Conservation (phyloP, 2,888 invertebrate genomes). For the Aquatica leii region DNA sequence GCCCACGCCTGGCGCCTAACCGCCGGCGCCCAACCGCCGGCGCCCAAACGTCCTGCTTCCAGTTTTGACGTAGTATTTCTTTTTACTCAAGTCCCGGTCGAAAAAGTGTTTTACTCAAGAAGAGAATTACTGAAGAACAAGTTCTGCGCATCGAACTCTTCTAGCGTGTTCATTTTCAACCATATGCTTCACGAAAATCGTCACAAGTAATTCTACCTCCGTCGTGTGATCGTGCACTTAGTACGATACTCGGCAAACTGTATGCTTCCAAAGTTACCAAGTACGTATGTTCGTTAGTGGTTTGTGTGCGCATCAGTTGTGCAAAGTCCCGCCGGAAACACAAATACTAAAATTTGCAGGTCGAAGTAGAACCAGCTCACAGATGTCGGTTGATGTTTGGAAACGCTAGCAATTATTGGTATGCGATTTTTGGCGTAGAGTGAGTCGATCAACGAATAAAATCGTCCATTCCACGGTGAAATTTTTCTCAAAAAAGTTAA, state of each 20-base stretch:
- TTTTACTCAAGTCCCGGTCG: too few species aligned
- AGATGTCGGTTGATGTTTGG: constrained; percentile 98
- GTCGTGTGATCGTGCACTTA: constrained; percentile 78
- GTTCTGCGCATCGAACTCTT: too few species aligned
- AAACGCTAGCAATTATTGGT: constrained; percentile 96
- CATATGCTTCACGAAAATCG: constrained; percentile 99
- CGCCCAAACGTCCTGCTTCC: too few species aligned
- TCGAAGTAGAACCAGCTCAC: constrained; percentile 99
- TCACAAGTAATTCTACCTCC: constrained; percentile 94
- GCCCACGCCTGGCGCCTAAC: too few species aligned
- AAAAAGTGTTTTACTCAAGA: too few species aligned
- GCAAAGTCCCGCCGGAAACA: constrained; percentile 96
- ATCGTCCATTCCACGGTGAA: constrained; percentile 97
- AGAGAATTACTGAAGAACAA: too few species aligned
- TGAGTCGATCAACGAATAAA: constrained; percentile 95
- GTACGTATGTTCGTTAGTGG: constrained; percentile 68
- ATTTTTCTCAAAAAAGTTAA: constrained; percentile 93
- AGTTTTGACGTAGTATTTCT: too few species aligned
- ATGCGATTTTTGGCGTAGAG: constrained; percentile 96
- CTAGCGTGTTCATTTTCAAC: constrained; percentile 94
- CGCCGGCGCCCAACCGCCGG: too few species aligned
- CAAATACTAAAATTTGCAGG: constrained; percentile 92
- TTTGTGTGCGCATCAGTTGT: constrained; percentile 95
- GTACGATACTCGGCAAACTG: constrained; percentile 92
- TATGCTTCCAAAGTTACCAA: constrained; percentile 99